Evolutionary conservation across 2,113 vertebrate species (phyloP).

Genomic region (Oenanthe melanoleuca): DNA sequence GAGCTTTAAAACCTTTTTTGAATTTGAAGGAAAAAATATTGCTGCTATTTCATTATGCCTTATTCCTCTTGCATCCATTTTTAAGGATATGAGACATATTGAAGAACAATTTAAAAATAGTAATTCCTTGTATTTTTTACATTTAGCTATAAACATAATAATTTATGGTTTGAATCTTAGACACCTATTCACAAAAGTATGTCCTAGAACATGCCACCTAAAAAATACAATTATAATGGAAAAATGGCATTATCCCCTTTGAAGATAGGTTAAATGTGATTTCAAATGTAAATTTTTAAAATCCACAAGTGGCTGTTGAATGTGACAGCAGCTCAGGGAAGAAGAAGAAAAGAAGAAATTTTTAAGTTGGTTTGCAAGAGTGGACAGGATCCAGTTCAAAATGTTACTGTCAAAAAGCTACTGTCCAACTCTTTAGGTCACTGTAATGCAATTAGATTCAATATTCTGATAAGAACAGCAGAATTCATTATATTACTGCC

Average conservation of each 20-base stretch:
- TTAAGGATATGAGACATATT: background rate
- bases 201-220: background rate
- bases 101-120: background rate
- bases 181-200: background rate
- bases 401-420: background rate
- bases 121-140: background rate
- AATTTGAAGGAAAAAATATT: background rate
- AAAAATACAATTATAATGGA: background rate
- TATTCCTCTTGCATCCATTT: background rate
- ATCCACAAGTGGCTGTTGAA: background rate
- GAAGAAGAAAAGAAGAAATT: background rate
- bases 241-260: background rate
- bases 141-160: background rate
- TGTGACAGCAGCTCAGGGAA: background rate
- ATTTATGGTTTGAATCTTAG: background rate
- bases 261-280: background rate
- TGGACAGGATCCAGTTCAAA: background rate
- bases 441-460: constrained; percentile 15
- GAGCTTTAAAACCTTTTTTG: background rate
- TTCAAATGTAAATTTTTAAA: background rate
- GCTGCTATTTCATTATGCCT: background rate
- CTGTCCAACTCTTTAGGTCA: background rate
- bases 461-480: background rate
- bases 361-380: background rate
- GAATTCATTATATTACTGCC: background rate